Percentiles rank a stretch among this genome's conserved stretches.
phyloP scores from a whole-genome alignment of 2,888 invertebrate genomes.

The Hypsopygia costalis region DNA sequence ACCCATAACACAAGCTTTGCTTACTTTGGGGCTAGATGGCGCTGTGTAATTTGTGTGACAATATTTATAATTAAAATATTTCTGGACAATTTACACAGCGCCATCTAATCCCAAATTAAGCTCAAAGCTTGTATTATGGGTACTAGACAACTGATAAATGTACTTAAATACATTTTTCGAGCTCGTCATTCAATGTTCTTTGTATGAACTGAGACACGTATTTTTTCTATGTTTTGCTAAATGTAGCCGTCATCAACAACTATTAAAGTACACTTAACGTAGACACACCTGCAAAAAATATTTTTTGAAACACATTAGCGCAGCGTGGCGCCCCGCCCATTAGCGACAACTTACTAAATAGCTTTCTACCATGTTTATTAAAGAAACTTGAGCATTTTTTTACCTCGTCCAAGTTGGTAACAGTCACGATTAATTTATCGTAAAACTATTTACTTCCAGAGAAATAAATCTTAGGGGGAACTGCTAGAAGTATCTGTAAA shows the following conservation, averaged over 20 bases:
- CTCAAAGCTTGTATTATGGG: no score
- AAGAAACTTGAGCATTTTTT: no score
- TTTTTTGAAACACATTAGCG: conserved; percentile 39
- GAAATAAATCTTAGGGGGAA: neutral
- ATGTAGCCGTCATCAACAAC: conserved; percentile 39
- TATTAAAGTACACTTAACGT: conserved; percentile 37
- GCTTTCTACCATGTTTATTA: conserved; percentile 21
- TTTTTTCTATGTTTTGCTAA: conserved; percentile 1
- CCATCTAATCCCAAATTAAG: no score
- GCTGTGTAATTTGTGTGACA: no score
- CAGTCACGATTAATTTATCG: neutral
- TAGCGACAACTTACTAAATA: conserved; percentile 28
- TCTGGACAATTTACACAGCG: no score
- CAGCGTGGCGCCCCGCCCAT: conserved; percentile 29
- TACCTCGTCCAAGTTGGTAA: neutral
- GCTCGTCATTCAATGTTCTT: no score
- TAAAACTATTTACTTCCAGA: neutral
- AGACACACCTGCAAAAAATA: conserved; percentile 40
- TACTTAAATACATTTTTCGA: no score
- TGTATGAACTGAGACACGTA: no score
- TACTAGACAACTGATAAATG: no score
- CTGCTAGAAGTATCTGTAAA: neutral
- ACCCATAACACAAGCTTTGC: no score
- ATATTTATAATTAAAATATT: no score
- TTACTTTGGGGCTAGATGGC: no score